Evolutionary conservation across 2,113 vertebrate species (phyloP).

Genomic region (Cyphomyrus plagiostoma): DNA sequence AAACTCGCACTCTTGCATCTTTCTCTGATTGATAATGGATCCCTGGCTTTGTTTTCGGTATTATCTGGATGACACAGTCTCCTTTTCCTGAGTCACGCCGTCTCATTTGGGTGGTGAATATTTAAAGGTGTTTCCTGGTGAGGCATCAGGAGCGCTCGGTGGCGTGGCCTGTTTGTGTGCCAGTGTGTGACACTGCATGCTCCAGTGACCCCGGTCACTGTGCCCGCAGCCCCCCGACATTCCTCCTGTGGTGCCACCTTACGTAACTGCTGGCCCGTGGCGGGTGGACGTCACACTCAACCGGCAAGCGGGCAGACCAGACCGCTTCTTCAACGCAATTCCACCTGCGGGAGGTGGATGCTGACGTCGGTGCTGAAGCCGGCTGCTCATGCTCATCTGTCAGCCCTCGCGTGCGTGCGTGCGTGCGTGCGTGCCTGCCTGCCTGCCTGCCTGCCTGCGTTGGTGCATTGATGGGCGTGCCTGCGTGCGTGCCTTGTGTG

Average conservation of each 20-base stretch:
- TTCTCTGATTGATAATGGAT: not conserved
- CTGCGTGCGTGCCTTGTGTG: no score
- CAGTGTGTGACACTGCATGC: not conserved
- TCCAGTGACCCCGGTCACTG: not conserved
- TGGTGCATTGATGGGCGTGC: no score
- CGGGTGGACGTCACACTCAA: not conserved
- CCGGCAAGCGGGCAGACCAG: not conserved
- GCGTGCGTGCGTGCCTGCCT: no score
- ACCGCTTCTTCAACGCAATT: not conserved
- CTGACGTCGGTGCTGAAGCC: not conserved
- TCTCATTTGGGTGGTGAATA: not conserved
- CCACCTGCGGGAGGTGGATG: not conserved
- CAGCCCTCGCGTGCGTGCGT: not conserved
- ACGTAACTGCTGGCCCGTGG: not conserved
- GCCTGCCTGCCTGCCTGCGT: no score
- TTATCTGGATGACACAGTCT: not conserved
- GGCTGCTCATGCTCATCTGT: not conserved
- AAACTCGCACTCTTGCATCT: not conserved
- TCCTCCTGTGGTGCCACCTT: not conserved
- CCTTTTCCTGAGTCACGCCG: not conserved
- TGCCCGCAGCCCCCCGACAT: not conserved
- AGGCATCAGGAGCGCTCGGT: not conserved
- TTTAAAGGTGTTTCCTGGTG: not conserved
- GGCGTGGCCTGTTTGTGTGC: not conserved
- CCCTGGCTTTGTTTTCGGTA: not conserved